These are phyloP conservation scores for Rutpela maculata DNA, from an alignment of 2,888 invertebrate genomes.

Conservation along the genomic window DNA sequence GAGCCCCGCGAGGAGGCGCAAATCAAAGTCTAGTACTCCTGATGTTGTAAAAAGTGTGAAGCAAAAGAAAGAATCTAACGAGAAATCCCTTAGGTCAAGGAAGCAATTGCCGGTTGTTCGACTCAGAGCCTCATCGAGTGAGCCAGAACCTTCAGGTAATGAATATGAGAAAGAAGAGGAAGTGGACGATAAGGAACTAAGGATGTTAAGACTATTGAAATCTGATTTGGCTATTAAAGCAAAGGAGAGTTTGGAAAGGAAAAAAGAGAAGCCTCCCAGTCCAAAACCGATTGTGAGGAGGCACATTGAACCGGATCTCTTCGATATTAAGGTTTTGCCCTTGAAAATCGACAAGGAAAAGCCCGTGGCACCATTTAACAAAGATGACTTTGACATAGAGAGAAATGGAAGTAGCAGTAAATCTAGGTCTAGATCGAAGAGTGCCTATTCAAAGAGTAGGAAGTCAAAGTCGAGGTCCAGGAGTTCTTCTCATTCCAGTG, in stretches of 20 bases:
- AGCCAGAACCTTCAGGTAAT: slow-evolving; percentile 75
- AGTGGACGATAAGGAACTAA: slow-evolving; percentile 81
- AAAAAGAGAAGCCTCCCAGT: slow-evolving; percentile 64
- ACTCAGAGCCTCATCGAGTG: slow-evolving; percentile 75
- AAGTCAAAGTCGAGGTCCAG: slow-evolving; percentile 68
- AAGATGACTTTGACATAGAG: slow-evolving; percentile 62
- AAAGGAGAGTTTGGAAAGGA: slow-evolving; percentile 81
- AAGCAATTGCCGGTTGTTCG: slow-evolving; percentile 77
- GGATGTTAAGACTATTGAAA: slow-evolving; percentile 80
- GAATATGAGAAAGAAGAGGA: slow-evolving; percentile 75
- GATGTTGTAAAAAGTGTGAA: slow-evolving; percentile 41
- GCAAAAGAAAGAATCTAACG: slow-evolving; percentile 30
- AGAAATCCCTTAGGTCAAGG: slow-evolving; percentile 58
- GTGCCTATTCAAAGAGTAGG: slow-evolving; percentile 58
- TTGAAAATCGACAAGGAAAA: slow-evolving; percentile 60
- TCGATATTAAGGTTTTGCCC: slow-evolving; percentile 69
- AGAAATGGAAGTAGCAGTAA: slow-evolving; percentile 56
- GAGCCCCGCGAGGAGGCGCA: slow-evolving; percentile 22
- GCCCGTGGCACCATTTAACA: slow-evolving; percentile 54
- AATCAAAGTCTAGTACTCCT: slow-evolving; percentile 41
- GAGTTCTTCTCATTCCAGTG: slow-evolving; percentile 76
- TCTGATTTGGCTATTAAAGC: slow-evolving; percentile 83
- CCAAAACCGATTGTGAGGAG: slow-evolving; percentile 55
- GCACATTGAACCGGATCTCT: slow-evolving; percentile 67
- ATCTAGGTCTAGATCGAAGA: slow-evolving; percentile 66